Conservation (phyloP, 30 jellyfish, hydroid and myxozoan species). For the Hydractinia symbiolongicarpus region DNA sequence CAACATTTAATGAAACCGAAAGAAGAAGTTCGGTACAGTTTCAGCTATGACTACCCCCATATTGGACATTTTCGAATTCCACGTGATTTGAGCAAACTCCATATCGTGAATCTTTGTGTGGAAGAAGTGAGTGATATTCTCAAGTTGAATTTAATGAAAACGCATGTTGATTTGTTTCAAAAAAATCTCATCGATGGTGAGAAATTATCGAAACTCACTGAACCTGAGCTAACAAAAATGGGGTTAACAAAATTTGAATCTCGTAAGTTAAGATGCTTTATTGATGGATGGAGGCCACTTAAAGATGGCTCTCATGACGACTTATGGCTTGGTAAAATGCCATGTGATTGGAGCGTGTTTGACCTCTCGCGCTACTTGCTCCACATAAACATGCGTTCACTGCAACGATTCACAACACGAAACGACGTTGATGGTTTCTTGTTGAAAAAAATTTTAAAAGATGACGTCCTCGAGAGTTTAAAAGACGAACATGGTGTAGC, state of each 20-base stretch:
- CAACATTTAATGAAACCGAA: background rate
- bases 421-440: constrained; percentile 25
- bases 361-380: constrained; percentile 22
- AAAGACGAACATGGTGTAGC: constrained; percentile 13
- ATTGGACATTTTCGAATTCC: constrained; percentile 7
- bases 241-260: constrained; percentile 24
- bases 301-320: constrained; percentile 2
- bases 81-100: background rate
- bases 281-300: constrained; percentile 32
- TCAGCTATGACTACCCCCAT: constrained; percentile 21
- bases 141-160: background rate
- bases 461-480: constrained; percentile 14
- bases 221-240: constrained; percentile 15
- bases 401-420: constrained; percentile 10
- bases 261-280: constrained; percentile 14
- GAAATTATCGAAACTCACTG: constrained; percentile 9
- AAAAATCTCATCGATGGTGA: constrained; percentile 14
- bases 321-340: constrained; percentile 21
- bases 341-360: constrained; percentile 20
- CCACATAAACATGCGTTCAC: constrained; percentile 30
- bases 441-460: constrained; percentile 13
- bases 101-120: background rate
- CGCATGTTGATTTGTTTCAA: constrained; percentile 6
- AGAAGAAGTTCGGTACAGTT: constrained; percentile 5
- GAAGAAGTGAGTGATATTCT: constrained; percentile 14